Evolutionary conservation across 2,888 invertebrate genomes (phyloP).

Genomic region (Lordiphosa fenestrarum): DNA sequence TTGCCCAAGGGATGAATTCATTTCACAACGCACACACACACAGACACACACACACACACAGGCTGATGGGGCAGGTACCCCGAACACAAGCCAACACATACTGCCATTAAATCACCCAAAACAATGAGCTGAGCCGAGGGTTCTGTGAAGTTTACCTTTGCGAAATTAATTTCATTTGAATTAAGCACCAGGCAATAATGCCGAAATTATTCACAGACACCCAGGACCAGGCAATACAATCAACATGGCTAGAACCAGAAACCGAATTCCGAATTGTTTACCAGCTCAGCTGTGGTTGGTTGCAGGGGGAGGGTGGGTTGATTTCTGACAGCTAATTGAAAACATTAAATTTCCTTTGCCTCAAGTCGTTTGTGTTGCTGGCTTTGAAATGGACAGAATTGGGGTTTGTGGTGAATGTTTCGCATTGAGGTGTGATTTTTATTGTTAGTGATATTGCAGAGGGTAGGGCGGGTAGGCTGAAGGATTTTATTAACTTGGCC

Average conservation of each 20-base stretch:
- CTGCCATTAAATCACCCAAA: conserved; percentile 71
- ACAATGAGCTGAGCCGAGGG: conserved; percentile 56
- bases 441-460: neutral
- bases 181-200: conserved; percentile 72
- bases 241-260: conserved; percentile 19
- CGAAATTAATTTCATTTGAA: conserved; percentile 74
- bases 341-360: conserved; percentile 66
- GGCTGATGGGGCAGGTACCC: conserved; percentile 2
- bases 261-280: conserved; percentile 42
- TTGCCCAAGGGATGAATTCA: conserved; percentile 73
- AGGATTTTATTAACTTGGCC: no score
- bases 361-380: neutral
- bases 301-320: conserved; percentile 1
- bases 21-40: conserved; percentile 42
- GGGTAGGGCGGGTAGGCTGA: no score
- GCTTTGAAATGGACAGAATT: neutral
- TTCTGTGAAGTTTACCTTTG: conserved; percentile 59
- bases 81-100: conserved; percentile 13
- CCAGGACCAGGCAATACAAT: conserved; percentile 45
- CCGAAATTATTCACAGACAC: conserved; percentile 74
- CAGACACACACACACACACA: conserved; percentile 8
- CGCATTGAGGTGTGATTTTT: conserved; percentile 9
- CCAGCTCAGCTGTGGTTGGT: conserved; percentile 12
- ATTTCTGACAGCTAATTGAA: conserved; percentile 67
- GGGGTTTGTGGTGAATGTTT: conserved; percentile 8